Evolutionary conservation across 2,888 invertebrate species (phyloP).

Genomic region (Lasioglossum villosulum): DNA sequence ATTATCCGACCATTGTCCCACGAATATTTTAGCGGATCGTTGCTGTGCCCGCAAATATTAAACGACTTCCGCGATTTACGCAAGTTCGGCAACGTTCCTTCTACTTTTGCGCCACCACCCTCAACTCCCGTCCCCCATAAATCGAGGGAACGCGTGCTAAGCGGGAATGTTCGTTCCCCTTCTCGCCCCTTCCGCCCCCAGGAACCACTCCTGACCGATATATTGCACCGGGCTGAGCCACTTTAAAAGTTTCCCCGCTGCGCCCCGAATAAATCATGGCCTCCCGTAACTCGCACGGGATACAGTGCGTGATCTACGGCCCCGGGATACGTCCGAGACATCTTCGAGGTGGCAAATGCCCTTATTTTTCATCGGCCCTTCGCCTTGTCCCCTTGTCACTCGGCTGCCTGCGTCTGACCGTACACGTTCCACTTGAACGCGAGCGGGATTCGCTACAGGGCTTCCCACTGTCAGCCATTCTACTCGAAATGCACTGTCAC

Average conservation of each 20-base stretch:
- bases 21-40: conserved; percentile 8
- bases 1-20: conserved; percentile 35
- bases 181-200: neutral
- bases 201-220: conserved; percentile 41
- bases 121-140: neutral
- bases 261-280: conserved; percentile 61
- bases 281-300: conserved; percentile 52
- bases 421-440: conserved; percentile 26
- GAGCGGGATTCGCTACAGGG: neutral
- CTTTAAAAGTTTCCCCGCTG: conserved; percentile 61
- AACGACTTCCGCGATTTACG: neutral
- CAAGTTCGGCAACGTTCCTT: neutral
- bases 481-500: neutral
- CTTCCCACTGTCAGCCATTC: conserved; percentile 1
- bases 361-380: conserved; percentile 52
- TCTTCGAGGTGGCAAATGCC: conserved; percentile 61
- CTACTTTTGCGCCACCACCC: neutral
- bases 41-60: neutral
- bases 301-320: conserved; percentile 57
- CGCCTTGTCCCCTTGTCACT: neutral
- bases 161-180: conserved; percentile 13
- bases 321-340: conserved; percentile 48
- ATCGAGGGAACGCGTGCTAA: conserved; percentile 15
- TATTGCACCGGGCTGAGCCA: conserved; percentile 56
- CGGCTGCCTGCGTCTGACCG: neutral